Evolutionary conservation across 1,140 invertebrate species (phyloP), one percentile per base, ranked within the genome.

Genomic region (Linepithema humile): DNA sequence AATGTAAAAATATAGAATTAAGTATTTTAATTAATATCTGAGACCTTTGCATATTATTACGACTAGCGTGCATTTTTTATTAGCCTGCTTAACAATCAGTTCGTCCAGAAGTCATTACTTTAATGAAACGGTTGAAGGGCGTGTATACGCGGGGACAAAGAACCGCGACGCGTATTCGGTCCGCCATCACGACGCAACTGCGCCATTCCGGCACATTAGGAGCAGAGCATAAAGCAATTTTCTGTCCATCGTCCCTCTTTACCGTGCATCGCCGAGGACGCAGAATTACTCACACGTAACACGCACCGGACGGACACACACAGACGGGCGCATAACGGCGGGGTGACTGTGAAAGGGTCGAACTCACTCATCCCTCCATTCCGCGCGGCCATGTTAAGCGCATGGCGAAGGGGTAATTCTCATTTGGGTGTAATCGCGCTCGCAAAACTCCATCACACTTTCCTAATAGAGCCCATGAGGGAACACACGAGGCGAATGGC

Each of bases 371-470:
- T 23, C 29, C 69, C 67, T 73, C 70, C 40, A 59, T 69, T 55
- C 83, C 88, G 85, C 85, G 84, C 83, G 74, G 73, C 84, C 91
- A 90, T 91, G 89, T 83, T 65, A 74, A n/a, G 45, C 29, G 43
- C 82, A 86, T 55, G 65, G 75, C 84, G 85, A 78, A 90, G 92
- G 92, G 90, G 86, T 94, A 94, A 94, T 94, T 94, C 93, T 94
- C 94, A 94, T 94, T 94, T 92, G 92, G 90, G 93, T 94, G 94
- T 94, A 94, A 94, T 94, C 94, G 94, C 92, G 93, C 94, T 94
- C 93, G 92, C 94, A 94, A 94, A 94, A 94, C 94, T 94, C 93
- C 93, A 94, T 94, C 94, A 94, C 94, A 94, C 93, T 94, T 94
- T 94, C 92, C 94, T 94, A 94, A 94, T 94, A 94, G 94, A 94